phyloP scores from a whole-genome alignment of 2,113 vertebrate genomes.

The Cichladusa arquata region DNA sequence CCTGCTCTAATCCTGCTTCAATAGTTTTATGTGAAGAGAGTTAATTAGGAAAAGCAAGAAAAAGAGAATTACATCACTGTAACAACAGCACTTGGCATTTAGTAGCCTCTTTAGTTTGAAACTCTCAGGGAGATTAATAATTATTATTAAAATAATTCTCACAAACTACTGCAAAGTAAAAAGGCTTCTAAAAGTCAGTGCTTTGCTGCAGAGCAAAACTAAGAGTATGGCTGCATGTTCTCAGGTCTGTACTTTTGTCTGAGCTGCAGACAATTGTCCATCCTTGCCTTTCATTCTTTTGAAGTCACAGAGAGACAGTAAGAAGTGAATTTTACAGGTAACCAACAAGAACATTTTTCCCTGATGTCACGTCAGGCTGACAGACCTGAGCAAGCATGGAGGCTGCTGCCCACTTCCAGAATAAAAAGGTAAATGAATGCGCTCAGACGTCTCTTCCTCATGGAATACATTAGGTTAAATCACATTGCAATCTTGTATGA shows the following conservation, averaged over 20 bases:
- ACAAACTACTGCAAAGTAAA: not conserved
- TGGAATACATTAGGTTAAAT: not conserved
- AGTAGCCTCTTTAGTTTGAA: not conserved
- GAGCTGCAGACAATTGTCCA: not conserved
- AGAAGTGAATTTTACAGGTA: not conserved
- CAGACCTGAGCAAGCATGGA: not conserved
- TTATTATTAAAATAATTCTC: not conserved
- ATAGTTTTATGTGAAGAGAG: not conserved
- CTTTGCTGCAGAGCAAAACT: not conserved
- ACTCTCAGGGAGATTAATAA: not conserved
- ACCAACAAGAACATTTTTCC: not conserved
- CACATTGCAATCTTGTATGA: not conserved
- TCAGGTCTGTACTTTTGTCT: not conserved
- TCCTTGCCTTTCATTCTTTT: not conserved
- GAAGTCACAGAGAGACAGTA: not conserved
- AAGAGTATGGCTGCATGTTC: not conserved
- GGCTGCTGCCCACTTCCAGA: not conserved
- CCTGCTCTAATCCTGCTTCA: not conserved
- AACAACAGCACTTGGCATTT: constrained; percentile 7
- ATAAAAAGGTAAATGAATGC: not conserved
- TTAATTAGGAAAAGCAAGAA: not conserved
- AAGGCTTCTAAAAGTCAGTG: not conserved
- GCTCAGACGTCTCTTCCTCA: not conserved
- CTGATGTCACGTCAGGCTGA: not conserved
- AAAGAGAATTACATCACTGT: not conserved